Base-by-base conservation (phyloP, 1,140 invertebrate species). In the Sminthurides bifidus region DNA sequence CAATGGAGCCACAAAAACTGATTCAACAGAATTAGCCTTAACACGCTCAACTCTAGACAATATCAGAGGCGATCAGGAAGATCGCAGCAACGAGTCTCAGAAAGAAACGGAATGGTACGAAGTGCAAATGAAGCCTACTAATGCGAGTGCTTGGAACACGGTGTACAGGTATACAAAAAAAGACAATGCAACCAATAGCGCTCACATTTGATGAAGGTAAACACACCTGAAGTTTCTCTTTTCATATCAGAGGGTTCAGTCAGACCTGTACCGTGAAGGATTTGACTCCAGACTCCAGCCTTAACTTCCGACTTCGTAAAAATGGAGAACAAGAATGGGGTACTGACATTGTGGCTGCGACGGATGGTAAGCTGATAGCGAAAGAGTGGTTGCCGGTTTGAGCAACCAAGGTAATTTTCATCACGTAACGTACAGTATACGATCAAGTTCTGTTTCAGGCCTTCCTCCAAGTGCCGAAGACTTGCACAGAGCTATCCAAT, bases 311-410 rank as follows among this genome's bases (percentile, higher is more conserved):
- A 12, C 19, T 63, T 41, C 50, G 55, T 15, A 48, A 41, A 30
- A 44, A 54, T 15, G 31, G 24, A 17, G 61, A 63, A 3, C 21
- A 23, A 5, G n/a, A 35, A 17, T 63, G 57, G 57, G 61, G 61
- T 19, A 51, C 43, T 10, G 23, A 10, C 14, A 58, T 63, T 24
- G 46, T 49, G n/a, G 61, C 57, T 3, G 45, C 61, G 12, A 63
- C 61, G 14, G 57, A 63, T 37, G 48, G 56, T 63, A 49, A 50
- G 23, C n/a, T n/a, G n/a, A n/a, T n/a, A n/a, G n/a, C n/a, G n/a
- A n/a, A n/a, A n/a, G n/a, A n/a, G n/a, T n/a, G n/a, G n/a, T n/a
- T n/a, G n/a, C n/a, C n/a, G n/a, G n/a, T n/a, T n/a, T n/a, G n/a
- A n/a, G n/a, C n/a, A n/a, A n/a, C n/a, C n/a, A n/a, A n/a, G n/a